Evolutionary conservation across 2,888 invertebrate genomes (phyloP).

Genomic region (Thereva unica): DNA sequence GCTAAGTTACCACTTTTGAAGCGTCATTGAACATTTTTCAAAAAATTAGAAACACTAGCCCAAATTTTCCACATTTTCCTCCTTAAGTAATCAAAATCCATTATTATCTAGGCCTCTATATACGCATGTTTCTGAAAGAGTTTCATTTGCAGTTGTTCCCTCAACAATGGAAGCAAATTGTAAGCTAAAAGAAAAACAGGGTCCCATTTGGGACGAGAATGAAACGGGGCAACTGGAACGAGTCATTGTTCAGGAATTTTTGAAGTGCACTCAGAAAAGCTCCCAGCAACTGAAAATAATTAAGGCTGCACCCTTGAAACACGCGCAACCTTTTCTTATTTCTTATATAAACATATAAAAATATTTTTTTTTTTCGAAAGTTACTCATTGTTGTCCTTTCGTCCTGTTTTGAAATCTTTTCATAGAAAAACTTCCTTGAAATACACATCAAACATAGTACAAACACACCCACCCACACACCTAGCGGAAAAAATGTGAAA

Average conservation of each 20-base stretch:
- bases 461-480: not conserved
- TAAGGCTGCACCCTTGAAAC: conserved; percentile 5
- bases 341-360: no score
- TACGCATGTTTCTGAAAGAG: no score
- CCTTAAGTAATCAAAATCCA: no score
- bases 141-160: no score
- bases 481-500: not conserved
- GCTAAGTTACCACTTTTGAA: no score
- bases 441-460: not conserved
- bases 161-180: no score
- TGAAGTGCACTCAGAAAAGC: not conserved
- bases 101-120: no score
- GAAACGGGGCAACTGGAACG: not conserved
- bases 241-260: conserved; percentile 4
- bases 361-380: not conserved
- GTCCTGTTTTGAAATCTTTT: conserved; percentile 7
- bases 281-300: conserved; percentile 2
- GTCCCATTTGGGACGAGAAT: not conserved
- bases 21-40: no score
- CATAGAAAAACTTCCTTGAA: not conserved
- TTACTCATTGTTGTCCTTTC: conserved; percentile 2
- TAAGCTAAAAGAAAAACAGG: no score
- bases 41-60: no score
- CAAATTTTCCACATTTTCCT: no score
- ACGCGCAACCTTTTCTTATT: not conserved